phyloP scores from a whole-genome alignment of 64 coral and sea anemone species.

The Acropora yongei region DNA sequence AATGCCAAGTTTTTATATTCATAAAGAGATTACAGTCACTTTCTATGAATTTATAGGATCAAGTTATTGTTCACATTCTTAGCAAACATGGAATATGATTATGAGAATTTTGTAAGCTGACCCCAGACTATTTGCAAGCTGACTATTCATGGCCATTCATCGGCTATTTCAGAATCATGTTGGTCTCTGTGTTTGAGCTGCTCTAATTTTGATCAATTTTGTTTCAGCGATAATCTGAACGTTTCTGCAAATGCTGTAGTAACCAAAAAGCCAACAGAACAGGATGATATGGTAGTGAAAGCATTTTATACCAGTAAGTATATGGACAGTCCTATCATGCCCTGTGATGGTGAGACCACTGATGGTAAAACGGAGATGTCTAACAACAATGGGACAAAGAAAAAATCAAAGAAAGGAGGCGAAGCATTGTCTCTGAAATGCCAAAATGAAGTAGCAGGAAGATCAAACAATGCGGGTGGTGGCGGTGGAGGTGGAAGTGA shows the following conservation, averaged over 20 bases:
- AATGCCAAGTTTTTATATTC: too few relatives aligned
- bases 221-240: background rate
- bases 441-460: background rate
- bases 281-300: background rate
- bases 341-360: background rate
- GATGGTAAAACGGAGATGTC: background rate
- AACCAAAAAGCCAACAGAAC: background rate
- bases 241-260: background rate
- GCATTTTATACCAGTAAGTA: too few relatives aligned
- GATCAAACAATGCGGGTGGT: background rate
- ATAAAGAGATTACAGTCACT: too few relatives aligned
- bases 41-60: too few relatives aligned
- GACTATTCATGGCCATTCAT: too few relatives aligned
- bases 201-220: background rate
- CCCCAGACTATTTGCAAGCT: too few relatives aligned
- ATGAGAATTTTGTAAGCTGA: too few relatives aligned
- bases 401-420: background rate
- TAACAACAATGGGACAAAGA: background rate
- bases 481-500: slow-evolving; percentile 2
- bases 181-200: too few relatives aligned
- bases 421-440: background rate
- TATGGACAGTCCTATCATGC: background rate
- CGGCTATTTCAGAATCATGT: too few relatives aligned
- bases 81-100: too few relatives aligned
- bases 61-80: too few relatives aligned